These are phyloP conservation scores for Dioctria rufipes DNA, from an alignment of 2,888 invertebrate genomes.

Conservation along the genomic window DNA sequence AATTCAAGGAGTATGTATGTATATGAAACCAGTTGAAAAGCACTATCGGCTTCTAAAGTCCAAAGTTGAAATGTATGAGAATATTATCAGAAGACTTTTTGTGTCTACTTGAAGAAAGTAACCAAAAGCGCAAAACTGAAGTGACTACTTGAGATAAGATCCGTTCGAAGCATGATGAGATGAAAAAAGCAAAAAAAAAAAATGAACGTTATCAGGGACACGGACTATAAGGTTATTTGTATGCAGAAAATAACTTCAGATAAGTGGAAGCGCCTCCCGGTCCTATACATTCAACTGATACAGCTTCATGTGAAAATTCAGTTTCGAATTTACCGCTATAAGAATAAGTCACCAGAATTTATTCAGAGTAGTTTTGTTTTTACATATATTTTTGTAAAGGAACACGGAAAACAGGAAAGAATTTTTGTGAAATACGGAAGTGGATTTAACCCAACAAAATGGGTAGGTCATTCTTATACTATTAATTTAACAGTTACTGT, in stretches of 20 bases:
- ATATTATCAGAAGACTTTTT: slow-evolving; percentile 21
- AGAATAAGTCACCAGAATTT: not conserved
- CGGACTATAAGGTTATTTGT: slow-evolving; percentile 33
- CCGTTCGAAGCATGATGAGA: not conserved
- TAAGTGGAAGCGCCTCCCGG: slow-evolving; percentile 20
- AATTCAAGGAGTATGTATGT: not conserved
- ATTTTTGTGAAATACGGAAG: not conserved
- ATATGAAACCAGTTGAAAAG: not conserved
- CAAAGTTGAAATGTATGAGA: slow-evolving; percentile 9
- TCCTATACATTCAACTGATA: not conserved
- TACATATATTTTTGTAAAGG: not conserved
- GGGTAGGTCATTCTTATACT: slow-evolving; percentile 22
- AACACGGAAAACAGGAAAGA: not conserved
- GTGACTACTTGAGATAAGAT: slow-evolving; percentile 25
- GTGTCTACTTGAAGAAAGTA: slow-evolving; percentile 38
- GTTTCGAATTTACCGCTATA: slow-evolving; percentile 7
- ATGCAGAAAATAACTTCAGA: slow-evolving; percentile 36
- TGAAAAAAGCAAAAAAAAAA: slow-evolving; percentile 18
- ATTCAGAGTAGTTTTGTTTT: slow-evolving; percentile 4
- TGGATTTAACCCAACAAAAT: slow-evolving; percentile 6
- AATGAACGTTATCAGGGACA: slow-evolving; percentile 7
- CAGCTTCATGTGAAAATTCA: slow-evolving; percentile 15
- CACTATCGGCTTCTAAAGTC: slow-evolving; percentile 27
- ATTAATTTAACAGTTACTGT: not conserved
- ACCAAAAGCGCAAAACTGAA: slow-evolving; percentile 45